Evolutionary conservation across 2,888 invertebrate species (phyloP).

Genomic region (Ichneumon xanthorius): DNA sequence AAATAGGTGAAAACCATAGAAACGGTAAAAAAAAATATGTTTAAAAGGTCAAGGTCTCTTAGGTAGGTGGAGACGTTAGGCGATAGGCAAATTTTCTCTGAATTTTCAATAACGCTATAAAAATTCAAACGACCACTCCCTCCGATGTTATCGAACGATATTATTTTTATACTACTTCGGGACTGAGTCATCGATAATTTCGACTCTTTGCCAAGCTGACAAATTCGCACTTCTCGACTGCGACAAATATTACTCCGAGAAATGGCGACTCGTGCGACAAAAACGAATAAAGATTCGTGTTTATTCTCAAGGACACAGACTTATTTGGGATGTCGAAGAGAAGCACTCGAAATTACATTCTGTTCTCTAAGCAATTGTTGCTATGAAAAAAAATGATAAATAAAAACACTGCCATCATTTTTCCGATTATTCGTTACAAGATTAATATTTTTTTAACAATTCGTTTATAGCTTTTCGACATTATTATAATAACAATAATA

Average conservation of each 20-base stretch:
- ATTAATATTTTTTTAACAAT: too few species aligned
- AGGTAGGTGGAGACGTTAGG: too few species aligned
- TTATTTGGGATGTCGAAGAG: not conserved
- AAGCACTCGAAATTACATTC: not conserved
- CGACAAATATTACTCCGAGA: slow-evolving; percentile 2
- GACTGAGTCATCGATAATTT: slow-evolving; percentile 5
- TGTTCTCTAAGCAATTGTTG: not conserved
- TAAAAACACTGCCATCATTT: too few species aligned
- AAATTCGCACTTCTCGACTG: slow-evolving; percentile 1
- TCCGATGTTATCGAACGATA: not conserved
- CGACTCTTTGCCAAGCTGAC: not conserved
- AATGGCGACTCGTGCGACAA: not conserved
- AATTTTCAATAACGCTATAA: not conserved
- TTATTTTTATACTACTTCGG: not conserved
- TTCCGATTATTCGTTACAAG: too few species aligned
- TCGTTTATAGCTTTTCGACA: too few species aligned
- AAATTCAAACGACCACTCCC: not conserved
- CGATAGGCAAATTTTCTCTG: too few species aligned
- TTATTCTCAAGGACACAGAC: not conserved
- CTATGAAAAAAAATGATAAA: too few species aligned
- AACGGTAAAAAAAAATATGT: too few species aligned
- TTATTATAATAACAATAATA: too few species aligned
- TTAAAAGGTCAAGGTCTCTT: too few species aligned
- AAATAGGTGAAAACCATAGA: too few species aligned
- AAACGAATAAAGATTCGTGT: slow-evolving; percentile 1